phyloP scores from a whole-genome alignment of 2,888 invertebrate genomes.

The Halictus ligatus region DNA sequence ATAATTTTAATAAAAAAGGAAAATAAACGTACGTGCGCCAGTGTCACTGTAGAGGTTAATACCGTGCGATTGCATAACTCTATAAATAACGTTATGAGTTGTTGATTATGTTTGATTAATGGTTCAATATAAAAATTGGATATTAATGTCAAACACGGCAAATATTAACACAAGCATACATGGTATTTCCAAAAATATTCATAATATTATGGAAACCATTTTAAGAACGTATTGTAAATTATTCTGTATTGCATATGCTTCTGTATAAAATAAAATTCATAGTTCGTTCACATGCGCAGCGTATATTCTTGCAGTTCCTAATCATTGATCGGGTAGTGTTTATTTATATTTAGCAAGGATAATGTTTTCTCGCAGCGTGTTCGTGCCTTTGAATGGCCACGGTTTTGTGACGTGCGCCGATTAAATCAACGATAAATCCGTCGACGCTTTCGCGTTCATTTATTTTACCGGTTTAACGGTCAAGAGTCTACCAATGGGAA shows the following conservation, averaged over 20 bases:
- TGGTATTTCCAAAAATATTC: not conserved
- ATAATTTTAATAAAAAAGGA: not conserved
- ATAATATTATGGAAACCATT: not conserved
- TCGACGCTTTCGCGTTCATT: slow-evolving; percentile 22
- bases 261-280: not conserved
- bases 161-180: not conserved
- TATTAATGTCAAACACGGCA: not conserved
- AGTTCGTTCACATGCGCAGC: not conserved
- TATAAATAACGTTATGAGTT: not conserved
- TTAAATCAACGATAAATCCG: slow-evolving; percentile 22
- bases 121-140: not conserved
- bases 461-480: slow-evolving; percentile 19
- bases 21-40: not conserved
- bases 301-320: not conserved
- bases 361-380: not conserved
- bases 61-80: not conserved
- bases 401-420: slow-evolving; percentile 7
- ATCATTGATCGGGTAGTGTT: not conserved
- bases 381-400: not conserved
- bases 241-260: no score
- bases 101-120: not conserved
- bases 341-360: slow-evolving; percentile 29
- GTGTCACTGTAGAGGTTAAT: not conserved
- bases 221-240: not conserved
- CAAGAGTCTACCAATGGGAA: slow-evolving; percentile 21